A percentile compares a stretch with the other conserved stretches of the same genome.
Conservation (phyloP, 2,888 invertebrate species). For the Rhagium mordax region DNA sequence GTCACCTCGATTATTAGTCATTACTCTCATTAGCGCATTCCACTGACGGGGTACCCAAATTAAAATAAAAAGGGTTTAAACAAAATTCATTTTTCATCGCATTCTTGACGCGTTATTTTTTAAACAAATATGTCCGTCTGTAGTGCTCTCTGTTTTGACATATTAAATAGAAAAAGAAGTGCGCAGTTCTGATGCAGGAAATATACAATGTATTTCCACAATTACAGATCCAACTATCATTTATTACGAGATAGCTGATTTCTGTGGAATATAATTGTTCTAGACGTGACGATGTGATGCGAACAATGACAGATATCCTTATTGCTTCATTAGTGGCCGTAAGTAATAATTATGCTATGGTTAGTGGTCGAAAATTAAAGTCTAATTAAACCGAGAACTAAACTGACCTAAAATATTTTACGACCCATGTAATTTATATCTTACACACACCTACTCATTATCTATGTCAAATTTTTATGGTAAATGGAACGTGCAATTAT, state of each 20-base stretch:
- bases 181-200: too few relatives aligned
- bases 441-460: conserved; percentile 4
- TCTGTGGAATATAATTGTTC: background rate
- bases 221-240: background rate
- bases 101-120: too few relatives aligned
- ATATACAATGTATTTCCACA: background rate
- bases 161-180: too few relatives aligned
- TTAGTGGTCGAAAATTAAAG: background rate
- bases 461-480: background rate
- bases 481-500: conserved; percentile 10
- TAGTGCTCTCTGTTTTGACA: too few relatives aligned
- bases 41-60: too few relatives aligned
- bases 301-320: background rate
- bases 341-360: background rate
- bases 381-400: background rate
- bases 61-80: too few relatives aligned
- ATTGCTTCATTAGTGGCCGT: background rate
- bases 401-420: conserved; percentile 8
- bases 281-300: background rate
- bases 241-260: background rate
- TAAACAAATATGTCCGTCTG: too few relatives aligned
- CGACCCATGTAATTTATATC: background rate
- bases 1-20: too few relatives aligned
- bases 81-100: too few relatives aligned
- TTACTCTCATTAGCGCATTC: too few relatives aligned